Evolutionary conservation across 30 jellyfish, hydroid and myxozoan species (phyloP).

Genomic region (Turritopsis dohrnii): DNA sequence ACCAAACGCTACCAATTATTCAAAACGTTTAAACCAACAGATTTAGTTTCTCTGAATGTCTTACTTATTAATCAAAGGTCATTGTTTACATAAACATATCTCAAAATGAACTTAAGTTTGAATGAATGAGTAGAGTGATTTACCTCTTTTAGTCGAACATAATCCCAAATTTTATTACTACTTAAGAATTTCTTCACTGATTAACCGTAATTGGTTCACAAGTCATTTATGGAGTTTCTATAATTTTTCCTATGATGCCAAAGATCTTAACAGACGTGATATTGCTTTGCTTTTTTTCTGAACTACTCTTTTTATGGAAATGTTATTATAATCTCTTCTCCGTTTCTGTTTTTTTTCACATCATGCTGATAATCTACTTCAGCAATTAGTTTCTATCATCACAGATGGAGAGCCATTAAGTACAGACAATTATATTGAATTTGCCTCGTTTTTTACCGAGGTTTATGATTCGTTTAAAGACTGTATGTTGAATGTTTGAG

Average conservation of each 20-base stretch:
- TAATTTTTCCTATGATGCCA: neutral
- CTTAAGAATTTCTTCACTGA: neutral
- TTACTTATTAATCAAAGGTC: too few species aligned
- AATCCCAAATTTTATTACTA: neutral
- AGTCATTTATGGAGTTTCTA: neutral
- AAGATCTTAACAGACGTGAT: neutral
- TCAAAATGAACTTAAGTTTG: neutral
- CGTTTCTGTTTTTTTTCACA: neutral
- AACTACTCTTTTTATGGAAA: neutral
- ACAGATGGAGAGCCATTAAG: neutral
- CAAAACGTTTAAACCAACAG: too few species aligned
- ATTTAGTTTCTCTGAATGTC: too few species aligned
- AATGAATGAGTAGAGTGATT: neutral
- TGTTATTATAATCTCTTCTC: neutral
- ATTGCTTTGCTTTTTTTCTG: neutral
- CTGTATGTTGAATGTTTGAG: neutral
- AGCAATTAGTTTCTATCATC: neutral
- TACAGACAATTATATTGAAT: neutral
- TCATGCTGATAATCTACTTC: neutral
- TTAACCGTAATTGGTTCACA: neutral
- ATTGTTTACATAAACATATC: neutral
- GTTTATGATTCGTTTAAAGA: neutral
- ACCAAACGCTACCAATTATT: too few species aligned
- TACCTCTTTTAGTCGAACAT: neutral
- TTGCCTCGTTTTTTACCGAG: neutral